These are phyloP conservation scores for Drosophila quadrilineata DNA, from an alignment of 1,140 invertebrate species.

Conservation along the genomic window DNA sequence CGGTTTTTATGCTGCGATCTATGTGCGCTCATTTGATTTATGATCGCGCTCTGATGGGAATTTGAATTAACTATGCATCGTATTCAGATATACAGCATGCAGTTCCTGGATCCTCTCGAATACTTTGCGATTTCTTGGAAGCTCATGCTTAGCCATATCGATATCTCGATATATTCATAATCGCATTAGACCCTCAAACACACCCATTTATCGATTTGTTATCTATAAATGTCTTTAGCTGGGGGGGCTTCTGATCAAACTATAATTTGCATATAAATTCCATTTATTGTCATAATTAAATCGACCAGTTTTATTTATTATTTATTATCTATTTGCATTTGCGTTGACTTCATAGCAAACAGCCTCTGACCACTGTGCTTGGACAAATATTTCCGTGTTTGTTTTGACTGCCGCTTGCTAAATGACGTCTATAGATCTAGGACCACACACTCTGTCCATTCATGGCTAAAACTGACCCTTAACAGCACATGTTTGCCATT, in stretches of 20 bases:
- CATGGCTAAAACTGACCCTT: background rate
- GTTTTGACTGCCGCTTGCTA: conserved; percentile 25
- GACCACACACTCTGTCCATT: background rate
- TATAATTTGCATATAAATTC: conserved; percentile 66
- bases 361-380: conserved; percentile 8
- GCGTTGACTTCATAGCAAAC: conserved; percentile 10
- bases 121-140: conserved; percentile 21
- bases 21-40: conserved; percentile 60
- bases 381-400: conserved; percentile 62
- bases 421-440: conserved; percentile 3
- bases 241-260: conserved; percentile 42
- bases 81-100: conserved; percentile 31
- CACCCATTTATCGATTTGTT: conserved; percentile 51
- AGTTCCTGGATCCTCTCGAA: conserved; percentile 4
- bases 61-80: conserved; percentile 31
- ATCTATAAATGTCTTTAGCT: conserved; percentile 21
- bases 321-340: conserved; percentile 67
- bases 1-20: conserved; percentile 55
- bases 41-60: conserved; percentile 35
- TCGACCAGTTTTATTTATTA: conserved; percentile 70
- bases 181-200: conserved; percentile 60
- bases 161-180: conserved; percentile 26
- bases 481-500: background rate
- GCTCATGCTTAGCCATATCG: conserved; percentile 19
- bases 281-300: conserved; percentile 71